phyloP scores from a whole-genome alignment of 2,888 invertebrate species.

The Suillia variegata region DNA sequence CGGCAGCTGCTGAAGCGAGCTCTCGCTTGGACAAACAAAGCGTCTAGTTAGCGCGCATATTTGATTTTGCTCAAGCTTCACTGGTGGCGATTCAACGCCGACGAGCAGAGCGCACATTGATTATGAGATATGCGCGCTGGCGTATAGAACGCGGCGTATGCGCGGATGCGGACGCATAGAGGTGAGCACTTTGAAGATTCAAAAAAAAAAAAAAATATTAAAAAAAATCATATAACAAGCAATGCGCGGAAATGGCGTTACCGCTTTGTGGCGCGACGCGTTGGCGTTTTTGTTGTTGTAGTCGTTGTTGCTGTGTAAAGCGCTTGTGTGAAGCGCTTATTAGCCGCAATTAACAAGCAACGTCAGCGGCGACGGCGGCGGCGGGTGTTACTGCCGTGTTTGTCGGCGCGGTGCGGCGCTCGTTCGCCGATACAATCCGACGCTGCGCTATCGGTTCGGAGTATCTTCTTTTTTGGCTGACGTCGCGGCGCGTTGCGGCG shows the following conservation, averaged over 20 bases:
- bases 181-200: not conserved
- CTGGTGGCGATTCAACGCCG: too few relatives aligned
- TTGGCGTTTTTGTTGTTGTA: constrained; percentile 36
- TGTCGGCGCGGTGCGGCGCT: too few relatives aligned
- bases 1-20: too few relatives aligned
- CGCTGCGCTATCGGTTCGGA: constrained; percentile 17
- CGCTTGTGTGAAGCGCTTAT: constrained; percentile 49
- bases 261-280: constrained; percentile 33
- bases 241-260: constrained; percentile 5
- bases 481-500: not conserved
- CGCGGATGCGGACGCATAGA: not conserved
- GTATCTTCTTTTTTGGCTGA: too few relatives aligned
- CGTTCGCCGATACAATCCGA: not conserved
- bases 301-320: constrained; percentile 17
- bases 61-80: not conserved
- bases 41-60: not conserved
- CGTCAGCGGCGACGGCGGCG: constrained; percentile 27
- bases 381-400: constrained; percentile 34
- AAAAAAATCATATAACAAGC: too few relatives aligned
- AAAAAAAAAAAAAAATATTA: too few relatives aligned
- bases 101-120: not conserved
- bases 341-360: constrained; percentile 49
- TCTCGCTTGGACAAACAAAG: not conserved
- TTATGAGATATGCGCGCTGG: not conserved
- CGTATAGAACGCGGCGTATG: not conserved